Evolutionary conservation across 2,888 invertebrate species (phyloP), one percentile per base, ranked within the genome.

Genomic region (Eurois occulta): DNA sequence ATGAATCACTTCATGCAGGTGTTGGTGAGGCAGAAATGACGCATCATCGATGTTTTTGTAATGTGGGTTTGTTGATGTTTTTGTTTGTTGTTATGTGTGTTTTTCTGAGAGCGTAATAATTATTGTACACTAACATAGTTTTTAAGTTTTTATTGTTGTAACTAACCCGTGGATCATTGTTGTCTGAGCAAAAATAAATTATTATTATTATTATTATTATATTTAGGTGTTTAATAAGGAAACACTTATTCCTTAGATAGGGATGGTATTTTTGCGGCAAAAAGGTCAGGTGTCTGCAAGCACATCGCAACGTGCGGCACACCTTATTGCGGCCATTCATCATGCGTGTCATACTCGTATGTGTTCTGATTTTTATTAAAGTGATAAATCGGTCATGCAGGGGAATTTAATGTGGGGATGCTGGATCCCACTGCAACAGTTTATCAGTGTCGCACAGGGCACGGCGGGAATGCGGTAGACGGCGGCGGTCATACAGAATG

Each of bases 401-500:
- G 75, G 68, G 66, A 86, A 87, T 86, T 78, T 80, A 84, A 87
- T 81, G 84, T 75, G 77, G 78, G 78, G 75, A 85, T 81, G 70
- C 67, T 80, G 76, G 75, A 79, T 80, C 72, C 77, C 72, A 77
- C 79, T 88, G 87, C 81, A 84, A 81, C 85, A 86, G 93, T 94
- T 93, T 92, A 93, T 93, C 93, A 92, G 91, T 91, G 92, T 91
- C 90, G 89, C 80, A 80, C 87, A 88, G 90, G 87, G 88, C 88
- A 87, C 88, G 84, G 88, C 86, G 88, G 88, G 92, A 90, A 91
- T 91, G 93, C 90, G 89, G 87, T 89, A 88, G 88, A 86, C 87
- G 90, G 90, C 90, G 89, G 90, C 83, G 88, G 87, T 88, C 88
- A 86, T 90, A 88, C 90, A 94, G 95, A 96, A 96, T 96, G 92